A percentile compares a stretch with the other conserved stretches of the same genome.
phyloP scores from a whole-genome alignment of 1,140 invertebrate species.

The Euwallacea similis region DNA sequence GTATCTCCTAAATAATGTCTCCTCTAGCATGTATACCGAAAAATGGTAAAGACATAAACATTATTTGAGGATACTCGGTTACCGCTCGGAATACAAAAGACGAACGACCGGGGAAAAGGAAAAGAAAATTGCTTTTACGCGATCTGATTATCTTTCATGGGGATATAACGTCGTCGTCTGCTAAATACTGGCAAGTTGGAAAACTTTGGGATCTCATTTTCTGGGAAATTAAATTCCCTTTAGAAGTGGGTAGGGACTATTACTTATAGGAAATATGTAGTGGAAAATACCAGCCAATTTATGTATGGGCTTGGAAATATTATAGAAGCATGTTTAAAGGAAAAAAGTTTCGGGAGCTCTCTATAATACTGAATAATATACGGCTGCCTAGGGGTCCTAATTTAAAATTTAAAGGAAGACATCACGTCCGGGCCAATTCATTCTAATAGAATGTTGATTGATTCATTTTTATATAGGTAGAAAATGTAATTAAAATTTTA shows the following conservation, averaged over 20 bases:
- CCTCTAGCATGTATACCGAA: slow-evolving; percentile 13
- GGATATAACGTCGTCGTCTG: slow-evolving; percentile 33
- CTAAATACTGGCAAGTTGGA: slow-evolving; percentile 37
- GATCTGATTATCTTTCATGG: slow-evolving; percentile 35
- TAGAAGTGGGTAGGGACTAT: slow-evolving; percentile 27
- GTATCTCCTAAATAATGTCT: slow-evolving; percentile 14
- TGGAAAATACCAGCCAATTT: slow-evolving; percentile 6
- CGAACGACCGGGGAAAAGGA: slow-evolving; percentile 26
- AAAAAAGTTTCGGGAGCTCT: neutral
- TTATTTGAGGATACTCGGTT: slow-evolving; percentile 34
- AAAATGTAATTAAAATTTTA: neutral
- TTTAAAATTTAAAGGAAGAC: neutral
- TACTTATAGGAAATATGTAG: slow-evolving; percentile 12
- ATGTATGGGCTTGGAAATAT: neutral
- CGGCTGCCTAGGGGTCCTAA: neutral
- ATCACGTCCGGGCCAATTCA: neutral
- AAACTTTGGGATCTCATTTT: slow-evolving; percentile 36
- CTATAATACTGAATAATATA: neutral
- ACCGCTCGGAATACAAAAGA: slow-evolving; percentile 30
- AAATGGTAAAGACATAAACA: slow-evolving; percentile 26
- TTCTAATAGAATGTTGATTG: neutral
- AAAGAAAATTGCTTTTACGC: slow-evolving; percentile 37
- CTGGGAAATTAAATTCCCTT: slow-evolving; percentile 38
- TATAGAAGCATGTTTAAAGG: too few relatives aligned
- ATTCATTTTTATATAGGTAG: neutral